Base-by-base conservation (phyloP, 2,797 vertebrate species). In the Spheniscus humboldti region DNA sequence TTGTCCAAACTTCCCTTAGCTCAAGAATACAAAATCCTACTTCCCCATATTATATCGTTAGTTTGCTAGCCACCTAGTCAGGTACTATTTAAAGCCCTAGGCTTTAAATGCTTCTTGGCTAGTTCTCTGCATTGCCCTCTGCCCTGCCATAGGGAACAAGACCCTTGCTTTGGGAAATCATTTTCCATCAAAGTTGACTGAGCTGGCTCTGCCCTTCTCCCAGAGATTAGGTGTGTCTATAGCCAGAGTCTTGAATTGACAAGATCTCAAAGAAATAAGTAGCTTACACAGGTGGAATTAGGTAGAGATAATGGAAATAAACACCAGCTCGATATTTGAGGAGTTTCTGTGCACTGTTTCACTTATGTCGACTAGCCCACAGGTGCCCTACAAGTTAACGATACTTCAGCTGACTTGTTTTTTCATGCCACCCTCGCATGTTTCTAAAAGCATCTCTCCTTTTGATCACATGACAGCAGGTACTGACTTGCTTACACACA, bases 391-490 rank as follows among this genome's bases (percentile, higher is more conserved):
- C 66, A 86, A 92, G 62, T 78, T 57, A 47, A 64, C 66, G 75
- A 68, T 80, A 75, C 72, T 94, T 86, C 82, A 86, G 85, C 73
- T 90, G 79, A 94, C 82, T 92, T 55, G 85, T 81, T 91, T 84
- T 88, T 85, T 92, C 85, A 76, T 17, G 56, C 87, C 89, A 94
- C 87, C 90, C 79, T 95, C 19, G 0, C 92, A 73, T 39, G 67
- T 73, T 94, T 94, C 91, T 94, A 91, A 96, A 96, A 96, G 59
- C 86, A 83, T 79, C 79, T 84, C 71, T 81, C 43, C 62, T 87
- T 88, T 66, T 79, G 89, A 62, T 92, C 89, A 92, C 92, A 28
- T 86, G 94, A 85, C 73, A 96, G 88, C 89, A 96, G 84, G 93
- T 91, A 83, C 72, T 43, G 48, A 56, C 92, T 92, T 68, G 71